phyloP scores from a whole-genome alignment of 2,888 invertebrate species.

The Epiblema foenella region DNA sequence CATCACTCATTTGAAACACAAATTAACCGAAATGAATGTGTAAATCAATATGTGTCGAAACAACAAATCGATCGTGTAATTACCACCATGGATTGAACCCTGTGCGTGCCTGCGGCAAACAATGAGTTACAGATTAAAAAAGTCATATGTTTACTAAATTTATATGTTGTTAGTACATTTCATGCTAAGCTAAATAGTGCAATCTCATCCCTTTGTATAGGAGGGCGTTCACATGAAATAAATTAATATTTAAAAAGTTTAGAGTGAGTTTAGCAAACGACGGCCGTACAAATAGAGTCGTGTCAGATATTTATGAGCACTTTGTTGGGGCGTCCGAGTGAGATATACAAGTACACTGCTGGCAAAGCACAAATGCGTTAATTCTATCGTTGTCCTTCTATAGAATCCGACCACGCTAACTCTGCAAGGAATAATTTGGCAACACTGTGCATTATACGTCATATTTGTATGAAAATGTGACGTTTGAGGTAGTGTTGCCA shows the following conservation, averaged over 20 bases:
- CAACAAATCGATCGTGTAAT: conserved; percentile 30
- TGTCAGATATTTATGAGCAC: too few species aligned
- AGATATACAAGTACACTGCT: too few species aligned
- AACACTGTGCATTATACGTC: too few species aligned
- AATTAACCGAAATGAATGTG: conserved; percentile 11
- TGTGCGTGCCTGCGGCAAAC: conserved; percentile 6
- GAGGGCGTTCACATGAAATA: conserved; percentile 18
- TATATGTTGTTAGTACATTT: not conserved
- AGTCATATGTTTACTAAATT: not conserved
- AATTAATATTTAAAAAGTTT: conserved; percentile 24
- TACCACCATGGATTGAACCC: conserved; percentile 8
- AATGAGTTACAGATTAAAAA: not conserved
- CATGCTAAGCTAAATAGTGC: not conserved
- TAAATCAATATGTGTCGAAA: conserved; percentile 21
- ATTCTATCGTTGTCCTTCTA: too few species aligned
- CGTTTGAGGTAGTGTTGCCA: too few species aligned
- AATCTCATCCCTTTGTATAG: conserved; percentile 21
- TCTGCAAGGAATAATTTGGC: too few species aligned
- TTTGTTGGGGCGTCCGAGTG: too few species aligned
- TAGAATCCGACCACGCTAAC: too few species aligned
- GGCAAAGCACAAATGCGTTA: too few species aligned
- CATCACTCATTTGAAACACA: conserved; percentile 10
- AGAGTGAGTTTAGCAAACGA: not conserved
- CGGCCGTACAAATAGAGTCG: too few species aligned
- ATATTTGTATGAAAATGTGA: too few species aligned